Evolutionary conservation across 2,113 vertebrate genomes (phyloP), one percentile per base, ranked within the genome.

Genomic region (Pavo muticus): DNA sequence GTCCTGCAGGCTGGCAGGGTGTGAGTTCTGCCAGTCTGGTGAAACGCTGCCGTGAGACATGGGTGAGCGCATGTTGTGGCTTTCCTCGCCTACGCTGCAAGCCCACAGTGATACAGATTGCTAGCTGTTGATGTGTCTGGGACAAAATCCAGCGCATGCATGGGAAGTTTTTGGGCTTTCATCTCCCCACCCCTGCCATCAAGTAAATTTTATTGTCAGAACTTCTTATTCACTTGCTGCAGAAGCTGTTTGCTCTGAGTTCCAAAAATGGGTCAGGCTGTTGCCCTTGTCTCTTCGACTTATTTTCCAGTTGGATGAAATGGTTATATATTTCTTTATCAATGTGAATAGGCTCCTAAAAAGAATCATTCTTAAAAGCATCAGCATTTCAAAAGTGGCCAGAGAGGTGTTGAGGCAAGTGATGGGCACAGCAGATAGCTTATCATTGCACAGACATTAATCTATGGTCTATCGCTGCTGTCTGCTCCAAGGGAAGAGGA

Each of bases 401-500:
- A 37, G 50, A 87, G 79, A 73, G 30, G 20, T 37, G 27, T 44
- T 57, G 45, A 68, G 82, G 52, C 54, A 95, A 87, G 59, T 40
- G 9, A 2, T 88, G 73, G 79, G 7, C 88, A 27, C 25, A 48
- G 37, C 42, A 71, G 70, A 47, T 48, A 81, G 30, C 9, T 20
- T 21, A 16, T 78, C 40, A 74, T 39, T 54, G 44, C 64, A 59
- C 50, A 60, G 27, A 65, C n/a, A 50, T 77, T 88, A 84, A 92
- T 81, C 42, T 57, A 5, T 27, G 63, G 45, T 15, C 50, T 95
- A 39, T 87, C 21, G 5, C 44, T 72, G 35, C n/a, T 81, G 50
- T 84, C 68, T 73, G n/a, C 77, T 90, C 32, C 69, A 77, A 4
- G 2, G 13, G 52, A 84, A 93, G 87, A 96, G 92, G 87, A 71